Evolutionary conservation across 2,113 vertebrate species (phyloP).

Genomic region (Salvator merianae): DNA sequence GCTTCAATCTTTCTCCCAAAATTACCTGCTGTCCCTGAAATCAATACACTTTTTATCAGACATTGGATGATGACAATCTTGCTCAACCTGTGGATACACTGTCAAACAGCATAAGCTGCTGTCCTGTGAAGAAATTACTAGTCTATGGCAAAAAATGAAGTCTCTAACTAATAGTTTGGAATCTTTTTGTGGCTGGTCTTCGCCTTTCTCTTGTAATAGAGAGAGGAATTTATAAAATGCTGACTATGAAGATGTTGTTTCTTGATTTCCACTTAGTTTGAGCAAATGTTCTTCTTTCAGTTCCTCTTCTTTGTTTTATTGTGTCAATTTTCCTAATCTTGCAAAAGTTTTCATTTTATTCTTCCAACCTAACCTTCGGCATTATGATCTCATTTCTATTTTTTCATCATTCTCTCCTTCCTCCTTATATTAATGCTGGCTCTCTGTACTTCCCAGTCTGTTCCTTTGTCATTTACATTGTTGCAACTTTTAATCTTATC

Average conservation of each 20-base stretch:
- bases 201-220: slow-evolving; percentile 31
- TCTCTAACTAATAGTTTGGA: slow-evolving; percentile 22
- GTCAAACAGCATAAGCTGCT: slow-evolving; percentile 58
- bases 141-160: slow-evolving; percentile 35
- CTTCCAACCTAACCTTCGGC: slow-evolving; percentile 73
- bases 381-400: slow-evolving; percentile 76
- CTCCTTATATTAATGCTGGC: slow-evolving; percentile 87
- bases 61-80: slow-evolving; percentile 85
- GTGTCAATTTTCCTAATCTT: slow-evolving; percentile 79
- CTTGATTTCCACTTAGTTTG: slow-evolving; percentile 69
- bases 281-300: slow-evolving; percentile 67
- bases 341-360: slow-evolving; percentile 80
- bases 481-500: slow-evolving; percentile 90
- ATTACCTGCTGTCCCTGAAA: slow-evolving; percentile 84
- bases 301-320: slow-evolving; percentile 77
- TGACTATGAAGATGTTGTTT: slow-evolving; percentile 45
- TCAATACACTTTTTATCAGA: slow-evolving; percentile 84
- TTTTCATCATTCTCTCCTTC: slow-evolving; percentile 85
- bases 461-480: slow-evolving; percentile 86
- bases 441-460: slow-evolving; percentile 90
- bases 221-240: slow-evolving; percentile 37
- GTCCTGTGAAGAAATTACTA: slow-evolving; percentile 46
- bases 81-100: slow-evolving; percentile 66
- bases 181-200: slow-evolving; percentile 40
- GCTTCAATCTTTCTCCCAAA: slow-evolving; percentile 76